Conservation (phyloP, 2,888 invertebrate species). For the Herminia tarsipennalis region DNA sequence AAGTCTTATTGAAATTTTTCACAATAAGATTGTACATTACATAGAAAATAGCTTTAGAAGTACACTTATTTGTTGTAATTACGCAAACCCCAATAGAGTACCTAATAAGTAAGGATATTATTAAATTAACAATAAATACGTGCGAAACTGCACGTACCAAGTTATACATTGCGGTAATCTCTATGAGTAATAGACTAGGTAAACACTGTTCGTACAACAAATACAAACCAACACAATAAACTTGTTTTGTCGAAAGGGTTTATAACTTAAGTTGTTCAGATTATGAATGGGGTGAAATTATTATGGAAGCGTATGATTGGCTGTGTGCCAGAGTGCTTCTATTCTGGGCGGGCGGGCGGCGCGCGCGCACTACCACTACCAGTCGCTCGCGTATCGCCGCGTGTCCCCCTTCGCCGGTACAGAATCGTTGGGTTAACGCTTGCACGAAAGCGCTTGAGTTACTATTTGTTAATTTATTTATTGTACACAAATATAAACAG, state of each 20-base stretch:
- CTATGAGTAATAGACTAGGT: not conserved
- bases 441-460: slow-evolving; percentile 24
- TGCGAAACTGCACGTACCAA: slow-evolving; percentile 4
- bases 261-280: slow-evolving; percentile 4
- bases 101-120: slow-evolving; percentile 8
- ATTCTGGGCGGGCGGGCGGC: slow-evolving; percentile 78
- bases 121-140: not conserved
- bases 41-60: no score
- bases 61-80: no score
- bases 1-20: no score
- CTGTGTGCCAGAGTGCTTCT: slow-evolving; percentile 64
- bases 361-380: slow-evolving; percentile 69
- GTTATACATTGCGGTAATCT: no score
- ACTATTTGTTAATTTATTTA: slow-evolving; percentile 20
- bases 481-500: no score
- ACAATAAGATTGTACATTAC: not conserved
- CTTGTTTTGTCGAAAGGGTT: slow-evolving; percentile 6
- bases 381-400: slow-evolving; percentile 65
- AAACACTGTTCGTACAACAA: no score
- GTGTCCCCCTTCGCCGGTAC: slow-evolving; percentile 45
- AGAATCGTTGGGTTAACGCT: slow-evolving; percentile 32
- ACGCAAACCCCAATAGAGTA: not conserved
- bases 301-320: slow-evolving; percentile 65
- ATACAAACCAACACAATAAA: no score
- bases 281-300: slow-evolving; percentile 75